phyloP scores from a whole-genome alignment of 2,797 vertebrate genomes.

The Knipowitschia caucasica region DNA sequence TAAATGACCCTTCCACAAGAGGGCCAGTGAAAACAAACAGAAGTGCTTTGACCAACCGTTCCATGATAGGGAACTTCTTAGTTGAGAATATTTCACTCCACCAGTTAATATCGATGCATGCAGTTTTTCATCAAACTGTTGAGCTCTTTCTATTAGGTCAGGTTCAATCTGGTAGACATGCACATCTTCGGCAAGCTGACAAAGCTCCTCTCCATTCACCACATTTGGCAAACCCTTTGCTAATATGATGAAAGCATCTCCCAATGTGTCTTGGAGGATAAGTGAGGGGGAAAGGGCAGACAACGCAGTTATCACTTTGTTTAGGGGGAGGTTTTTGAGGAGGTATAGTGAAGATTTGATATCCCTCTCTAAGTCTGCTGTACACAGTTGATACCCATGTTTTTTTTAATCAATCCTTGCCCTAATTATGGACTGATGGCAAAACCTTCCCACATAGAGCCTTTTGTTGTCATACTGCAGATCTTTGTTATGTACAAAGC shows the following conservation, averaged over 20 bases:
- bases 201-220: slow-evolving; percentile 20
- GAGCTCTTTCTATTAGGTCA: slow-evolving; percentile 2
- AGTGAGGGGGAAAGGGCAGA: slow-evolving; percentile 32
- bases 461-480: slow-evolving; percentile 28
- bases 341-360: slow-evolving; percentile 33
- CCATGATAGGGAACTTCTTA: too few species aligned
- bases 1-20: too few species aligned
- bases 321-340: slow-evolving; percentile 34
- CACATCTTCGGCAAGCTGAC: slow-evolving; percentile 32
- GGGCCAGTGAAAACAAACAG: too few species aligned
- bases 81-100: too few species aligned
- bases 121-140: too few species aligned
- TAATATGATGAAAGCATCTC: slow-evolving; percentile 24
- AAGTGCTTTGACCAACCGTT: too few species aligned
- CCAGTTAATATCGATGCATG: too few species aligned
- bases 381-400: slow-evolving; percentile 21
- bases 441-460: slow-evolving; percentile 25
- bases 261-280: slow-evolving; percentile 14
- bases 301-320: slow-evolving; percentile 22
- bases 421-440: slow-evolving; percentile 4
- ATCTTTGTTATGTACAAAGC: slow-evolving; percentile 11
- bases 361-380: slow-evolving; percentile 25
- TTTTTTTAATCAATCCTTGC: slow-evolving; percentile 7
- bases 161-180: slow-evolving; percentile 28
- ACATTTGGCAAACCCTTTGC: slow-evolving; percentile 34